Evolutionary conservation across 2,797 vertebrate genomes (phyloP).

Genomic region (Bradypodion pumilum): DNA sequence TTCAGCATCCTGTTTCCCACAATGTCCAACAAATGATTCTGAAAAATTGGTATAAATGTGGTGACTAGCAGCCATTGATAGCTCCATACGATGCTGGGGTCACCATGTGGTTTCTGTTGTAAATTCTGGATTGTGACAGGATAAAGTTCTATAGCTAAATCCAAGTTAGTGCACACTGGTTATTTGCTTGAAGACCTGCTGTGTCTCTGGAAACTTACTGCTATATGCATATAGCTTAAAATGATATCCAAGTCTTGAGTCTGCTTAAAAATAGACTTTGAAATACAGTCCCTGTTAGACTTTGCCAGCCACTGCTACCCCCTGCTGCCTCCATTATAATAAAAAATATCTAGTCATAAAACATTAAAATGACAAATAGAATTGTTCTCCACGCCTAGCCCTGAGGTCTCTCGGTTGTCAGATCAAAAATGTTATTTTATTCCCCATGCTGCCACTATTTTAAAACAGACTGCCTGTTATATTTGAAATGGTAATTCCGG

Average conservation of each 20-base stretch:
- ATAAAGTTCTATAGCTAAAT: background rate
- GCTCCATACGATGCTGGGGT: background rate
- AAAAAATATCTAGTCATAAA: conserved; percentile 1
- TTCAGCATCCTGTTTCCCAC: background rate
- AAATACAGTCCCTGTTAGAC: background rate
- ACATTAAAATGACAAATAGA: background rate
- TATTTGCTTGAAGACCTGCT: background rate
- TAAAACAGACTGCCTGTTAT: background rate
- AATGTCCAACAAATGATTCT: no score
- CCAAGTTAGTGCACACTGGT: background rate
- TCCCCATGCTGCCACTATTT: background rate
- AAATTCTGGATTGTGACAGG: background rate
- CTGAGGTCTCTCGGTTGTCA: background rate
- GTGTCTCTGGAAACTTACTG: background rate
- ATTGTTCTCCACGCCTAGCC: background rate
- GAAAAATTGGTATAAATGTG: background rate
- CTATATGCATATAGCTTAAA: background rate
- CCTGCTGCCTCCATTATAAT: background rate
- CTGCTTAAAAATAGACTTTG: conserved; percentile 2
- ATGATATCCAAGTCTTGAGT: background rate
- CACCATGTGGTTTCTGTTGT: background rate
- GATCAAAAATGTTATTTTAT: background rate
- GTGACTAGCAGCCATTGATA: background rate
- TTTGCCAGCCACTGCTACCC: background rate
- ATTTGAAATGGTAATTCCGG: background rate